These are phyloP conservation scores for Parapristionchus giblindavisi DNA, from an alignment of 2,888 invertebrate genomes.

Conservation along the genomic window DNA sequence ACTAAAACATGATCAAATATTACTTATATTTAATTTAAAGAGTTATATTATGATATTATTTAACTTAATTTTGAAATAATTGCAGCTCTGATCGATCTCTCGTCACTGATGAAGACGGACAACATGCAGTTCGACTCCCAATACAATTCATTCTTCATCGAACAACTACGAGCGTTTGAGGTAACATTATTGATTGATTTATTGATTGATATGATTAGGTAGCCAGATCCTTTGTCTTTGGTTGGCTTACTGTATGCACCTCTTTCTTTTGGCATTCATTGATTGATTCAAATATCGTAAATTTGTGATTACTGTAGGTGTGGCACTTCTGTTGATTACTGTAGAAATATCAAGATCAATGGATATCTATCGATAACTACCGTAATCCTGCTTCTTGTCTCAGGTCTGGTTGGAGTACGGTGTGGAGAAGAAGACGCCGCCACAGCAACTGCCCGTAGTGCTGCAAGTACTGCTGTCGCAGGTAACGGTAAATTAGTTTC, in stretches of 20 bases:
- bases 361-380: conserved; percentile 60
- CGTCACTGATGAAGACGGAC: conserved; percentile 15
- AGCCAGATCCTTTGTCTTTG: too few species aligned
- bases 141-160: conserved; percentile 89
- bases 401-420: conserved; percentile 85
- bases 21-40: too few species aligned
- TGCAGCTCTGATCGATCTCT: conserved; percentile 36
- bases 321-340: too few species aligned
- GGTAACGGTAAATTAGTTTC: too few species aligned
- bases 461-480: conserved; percentile 78
- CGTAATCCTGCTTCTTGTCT: conserved; percentile 85
- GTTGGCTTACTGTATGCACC: too few species aligned
- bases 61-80: neutral
- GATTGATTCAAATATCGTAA: too few species aligned
- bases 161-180: conserved; percentile 96
- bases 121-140: conserved; percentile 35
- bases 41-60: too few species aligned
- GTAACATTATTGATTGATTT: conserved; percentile 33
- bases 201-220: too few species aligned
- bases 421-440: conserved; percentile 77
- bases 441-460: conserved; percentile 95
- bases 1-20: too few species aligned
- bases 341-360: conserved; percentile 74
- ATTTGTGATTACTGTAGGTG: too few species aligned
- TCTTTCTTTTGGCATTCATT: too few species aligned